These are phyloP conservation scores for Falcaria lacertinaria DNA, from an alignment of 2,888 invertebrate genomes.

Conservation along the genomic window DNA sequence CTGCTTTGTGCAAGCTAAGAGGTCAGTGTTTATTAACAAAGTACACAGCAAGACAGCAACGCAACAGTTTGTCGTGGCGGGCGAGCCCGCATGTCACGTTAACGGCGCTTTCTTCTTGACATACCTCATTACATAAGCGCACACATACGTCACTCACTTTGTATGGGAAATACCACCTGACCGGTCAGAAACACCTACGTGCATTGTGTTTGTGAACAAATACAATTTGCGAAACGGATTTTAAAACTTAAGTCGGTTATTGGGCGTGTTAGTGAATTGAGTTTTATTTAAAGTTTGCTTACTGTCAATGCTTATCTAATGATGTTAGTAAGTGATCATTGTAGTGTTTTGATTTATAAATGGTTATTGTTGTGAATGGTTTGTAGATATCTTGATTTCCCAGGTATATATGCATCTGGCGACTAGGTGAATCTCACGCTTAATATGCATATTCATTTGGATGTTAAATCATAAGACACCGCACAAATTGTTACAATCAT, in stretches of 20 bases:
- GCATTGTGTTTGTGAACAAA: background rate
- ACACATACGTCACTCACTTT: constrained; percentile 7
- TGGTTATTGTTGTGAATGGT: too few species aligned
- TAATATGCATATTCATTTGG: too few species aligned
- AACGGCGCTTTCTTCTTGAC: constrained; percentile 20
- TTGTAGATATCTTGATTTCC: too few species aligned
- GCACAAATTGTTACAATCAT: background rate
- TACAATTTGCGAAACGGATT: background rate
- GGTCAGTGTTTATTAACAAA: background rate
- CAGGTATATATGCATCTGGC: too few species aligned
- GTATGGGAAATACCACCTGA: constrained; percentile 17
- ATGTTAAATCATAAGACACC: too few species aligned
- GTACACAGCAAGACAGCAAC: background rate
- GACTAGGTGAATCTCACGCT: too few species aligned
- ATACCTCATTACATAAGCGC: constrained; percentile 19
- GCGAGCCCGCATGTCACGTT: constrained; percentile 9
- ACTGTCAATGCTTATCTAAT: too few species aligned
- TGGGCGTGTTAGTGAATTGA: background rate
- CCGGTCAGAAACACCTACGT: background rate
- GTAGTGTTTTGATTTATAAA: too few species aligned
- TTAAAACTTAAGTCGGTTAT: background rate
- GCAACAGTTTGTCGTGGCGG: constrained; percentile 6
- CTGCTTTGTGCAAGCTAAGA: background rate
- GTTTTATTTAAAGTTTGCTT: background rate
- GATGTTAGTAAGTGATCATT: too few species aligned